phyloP scores from a whole-genome alignment of 2,797 vertebrate species.

The Ceyx erithaca region DNA sequence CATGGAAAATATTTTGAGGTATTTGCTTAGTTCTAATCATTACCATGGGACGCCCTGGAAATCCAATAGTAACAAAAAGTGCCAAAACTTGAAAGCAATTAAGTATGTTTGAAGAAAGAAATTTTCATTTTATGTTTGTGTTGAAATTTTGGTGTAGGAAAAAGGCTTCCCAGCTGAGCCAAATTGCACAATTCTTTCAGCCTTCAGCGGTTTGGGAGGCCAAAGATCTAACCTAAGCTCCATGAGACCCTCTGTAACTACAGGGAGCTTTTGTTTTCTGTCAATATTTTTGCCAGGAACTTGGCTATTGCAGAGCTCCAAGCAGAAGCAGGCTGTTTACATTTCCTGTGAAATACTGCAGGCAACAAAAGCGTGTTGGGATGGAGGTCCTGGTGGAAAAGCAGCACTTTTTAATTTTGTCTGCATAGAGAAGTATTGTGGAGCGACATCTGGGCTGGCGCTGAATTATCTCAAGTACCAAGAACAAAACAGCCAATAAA shows the following conservation, averaged over 20 bases:
- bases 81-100: conserved; percentile 70
- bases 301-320: not conserved
- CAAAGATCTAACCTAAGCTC: not conserved
- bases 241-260: not conserved
- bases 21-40: conserved; percentile 72
- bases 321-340: not conserved
- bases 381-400: not conserved
- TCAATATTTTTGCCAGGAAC: not conserved
- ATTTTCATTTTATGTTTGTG: not conserved
- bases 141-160: conserved; percentile 48
- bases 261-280: not conserved
- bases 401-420: rapidly evolving
- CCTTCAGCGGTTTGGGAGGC: not conserved
- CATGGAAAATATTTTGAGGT: conserved; percentile 70
- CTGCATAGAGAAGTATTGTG: not conserved
- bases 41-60: conserved; percentile 61
- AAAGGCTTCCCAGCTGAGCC: not conserved
- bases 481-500: not conserved
- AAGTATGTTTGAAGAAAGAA: conserved; percentile 50
- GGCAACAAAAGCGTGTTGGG: not conserved
- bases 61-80: conserved; percentile 58
- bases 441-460: not conserved
- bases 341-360: not conserved
- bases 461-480: not conserved
- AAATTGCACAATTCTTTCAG: not conserved